A percentile compares a stretch with the other conserved stretches of the same genome.
Conservation (phyloP, 2,113 vertebrate species). For the Pedionomus torquatus region DNA sequence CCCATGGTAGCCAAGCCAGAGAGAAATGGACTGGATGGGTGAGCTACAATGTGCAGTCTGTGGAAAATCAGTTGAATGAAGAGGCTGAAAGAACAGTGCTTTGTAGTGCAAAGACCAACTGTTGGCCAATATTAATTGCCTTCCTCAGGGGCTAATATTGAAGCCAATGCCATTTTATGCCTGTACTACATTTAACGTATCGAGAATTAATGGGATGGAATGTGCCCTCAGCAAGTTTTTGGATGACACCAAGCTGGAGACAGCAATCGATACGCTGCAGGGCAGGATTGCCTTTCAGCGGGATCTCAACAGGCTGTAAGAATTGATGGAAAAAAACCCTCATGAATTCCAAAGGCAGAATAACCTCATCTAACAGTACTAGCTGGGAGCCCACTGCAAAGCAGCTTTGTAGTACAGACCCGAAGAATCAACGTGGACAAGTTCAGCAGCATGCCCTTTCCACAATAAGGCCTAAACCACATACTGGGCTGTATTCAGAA, state of each 20-base stretch:
- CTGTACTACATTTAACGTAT: not conserved
- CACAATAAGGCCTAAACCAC: not conserved
- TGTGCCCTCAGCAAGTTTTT: not conserved
- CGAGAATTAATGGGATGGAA: not conserved
- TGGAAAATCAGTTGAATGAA: not conserved
- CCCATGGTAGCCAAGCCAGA: not conserved
- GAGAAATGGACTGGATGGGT: not conserved
- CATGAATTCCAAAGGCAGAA: not conserved
- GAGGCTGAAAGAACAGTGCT: not conserved
- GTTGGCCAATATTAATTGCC: not conserved
- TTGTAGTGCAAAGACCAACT: not conserved
- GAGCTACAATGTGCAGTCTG: not conserved
- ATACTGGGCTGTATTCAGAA: not conserved
- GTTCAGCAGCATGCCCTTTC: not conserved
- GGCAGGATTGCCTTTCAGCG: not conserved
- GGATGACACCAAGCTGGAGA: not conserved
- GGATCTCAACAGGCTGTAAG: not conserved
- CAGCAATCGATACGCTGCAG: not conserved
- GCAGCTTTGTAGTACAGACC: not conserved
- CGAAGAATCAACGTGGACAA: not conserved
- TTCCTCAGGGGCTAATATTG: not conserved
- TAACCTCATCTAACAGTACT: not conserved
- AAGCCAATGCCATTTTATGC: not conserved
- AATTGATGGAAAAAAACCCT: not conserved
- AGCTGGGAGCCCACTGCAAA: not conserved